Evolutionary conservation across 2,888 invertebrate genomes (phyloP).

Genomic region (Platycheirus rosarum): DNA sequence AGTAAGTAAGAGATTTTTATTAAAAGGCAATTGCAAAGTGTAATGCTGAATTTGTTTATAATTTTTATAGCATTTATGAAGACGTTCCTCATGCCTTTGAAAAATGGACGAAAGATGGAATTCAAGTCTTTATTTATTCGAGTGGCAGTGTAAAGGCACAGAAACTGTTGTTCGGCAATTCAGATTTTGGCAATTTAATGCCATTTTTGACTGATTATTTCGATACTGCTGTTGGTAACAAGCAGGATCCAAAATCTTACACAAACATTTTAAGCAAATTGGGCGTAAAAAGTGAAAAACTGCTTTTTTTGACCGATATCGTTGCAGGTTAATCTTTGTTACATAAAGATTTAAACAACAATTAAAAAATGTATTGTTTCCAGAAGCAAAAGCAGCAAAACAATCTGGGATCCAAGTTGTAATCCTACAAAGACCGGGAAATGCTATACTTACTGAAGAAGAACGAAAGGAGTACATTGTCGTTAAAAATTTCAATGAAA

Average conservation of each 20-base stretch:
- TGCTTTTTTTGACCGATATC: constrained; percentile 94
- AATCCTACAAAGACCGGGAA: constrained; percentile 91
- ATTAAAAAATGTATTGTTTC: no score
- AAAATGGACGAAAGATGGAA: constrained; percentile 87
- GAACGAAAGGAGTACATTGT: constrained; percentile 84
- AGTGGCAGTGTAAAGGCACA: constrained; percentile 96
- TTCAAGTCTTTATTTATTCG: constrained; percentile 92
- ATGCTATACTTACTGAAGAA: constrained; percentile 87
- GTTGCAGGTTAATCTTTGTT: constrained; percentile 85
- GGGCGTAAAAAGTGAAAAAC: constrained; percentile 84
- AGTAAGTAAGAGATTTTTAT: constrained; percentile 88
- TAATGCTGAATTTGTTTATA: no score
- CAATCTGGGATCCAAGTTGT: constrained; percentile 88
- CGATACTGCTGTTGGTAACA: constrained; percentile 93
- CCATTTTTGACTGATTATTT: constrained; percentile 90
- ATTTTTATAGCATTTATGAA: constrained; percentile 88
- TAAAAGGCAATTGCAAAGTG: background rate
- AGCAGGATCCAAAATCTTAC: constrained; percentile 91
- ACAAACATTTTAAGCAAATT: constrained; percentile 88
- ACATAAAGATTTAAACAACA: no score
- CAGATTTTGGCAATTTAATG: constrained; percentile 89
- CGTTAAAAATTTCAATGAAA: constrained; percentile 86
- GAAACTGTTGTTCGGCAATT: constrained; percentile 91
- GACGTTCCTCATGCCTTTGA: constrained; percentile 91
- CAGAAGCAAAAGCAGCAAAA: constrained; percentile 93